Base-by-base conservation (phyloP, 2,888 invertebrate genomes). In the Serripes groenlandicus region DNA sequence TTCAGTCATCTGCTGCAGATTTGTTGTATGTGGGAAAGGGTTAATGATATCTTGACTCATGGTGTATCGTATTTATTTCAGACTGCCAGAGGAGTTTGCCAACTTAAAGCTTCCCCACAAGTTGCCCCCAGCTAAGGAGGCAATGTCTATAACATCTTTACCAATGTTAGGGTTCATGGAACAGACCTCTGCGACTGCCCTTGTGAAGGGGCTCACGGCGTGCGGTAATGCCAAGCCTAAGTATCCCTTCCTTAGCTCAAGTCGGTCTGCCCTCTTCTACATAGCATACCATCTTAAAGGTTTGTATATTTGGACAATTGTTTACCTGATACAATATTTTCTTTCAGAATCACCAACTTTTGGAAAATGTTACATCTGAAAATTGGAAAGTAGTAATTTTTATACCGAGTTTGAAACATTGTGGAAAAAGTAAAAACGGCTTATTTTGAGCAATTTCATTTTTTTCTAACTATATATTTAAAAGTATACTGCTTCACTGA, bases 161-260 rank as follows among this genome's bases (percentile, higher is more conserved):
- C 95, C 95, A 9, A 94, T 95, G 93, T 90, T 94, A 35, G 95
- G 95, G 11, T 95, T 93, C 89, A 89, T 95, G 92, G 95, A 95
- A 80, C 95, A 95, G 89, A 92, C 93, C 0, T 92, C 93, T 7
- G 92, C 95, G 15, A 87, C 91, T 2, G 91, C 93, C 3, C 83
- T 95, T 60, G 92, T 92, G 56, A 94, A 94, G 74, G 93, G 94
- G 3, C 87, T 95, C 76, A 94, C 94, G 18, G 92, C 94, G 23
- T 92, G 92, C 28, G 94, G 94, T 28, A 92, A 91, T 78, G 92
- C 93, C 71, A 95, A 95, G 85, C 95, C 95, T 52, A 95, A 95
- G 83, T 94, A 93, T 84, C 95, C 95, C 0, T 95, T 94, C 92
- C 88, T 95, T 42, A 92, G 90, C 62, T 84, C 94, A 28, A 91